phyloP scores from a whole-genome alignment of 2,888 invertebrate species.

The Cynaeus angustus region DNA sequence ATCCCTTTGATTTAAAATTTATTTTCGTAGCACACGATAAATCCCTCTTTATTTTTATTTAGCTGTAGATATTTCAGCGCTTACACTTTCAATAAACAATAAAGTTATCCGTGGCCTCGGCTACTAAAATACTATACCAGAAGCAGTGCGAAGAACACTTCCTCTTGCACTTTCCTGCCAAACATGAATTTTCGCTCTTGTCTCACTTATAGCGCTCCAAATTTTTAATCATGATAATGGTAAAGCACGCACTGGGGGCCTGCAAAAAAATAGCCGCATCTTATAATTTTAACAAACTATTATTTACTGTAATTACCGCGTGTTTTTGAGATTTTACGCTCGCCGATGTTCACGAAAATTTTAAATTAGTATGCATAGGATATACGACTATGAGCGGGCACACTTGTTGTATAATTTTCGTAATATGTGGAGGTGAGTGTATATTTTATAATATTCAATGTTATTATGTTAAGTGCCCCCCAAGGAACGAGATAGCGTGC shows the following conservation, averaged over 20 bases:
- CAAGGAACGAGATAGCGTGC: slow-evolving; percentile 18
- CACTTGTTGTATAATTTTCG: slow-evolving; percentile 33
- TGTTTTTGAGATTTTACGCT: slow-evolving; percentile 38
- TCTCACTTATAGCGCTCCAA: neutral
- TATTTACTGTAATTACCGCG: slow-evolving; percentile 24
- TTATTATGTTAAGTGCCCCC: slow-evolving; percentile 32
- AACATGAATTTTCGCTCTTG: neutral
- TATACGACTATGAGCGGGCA: slow-evolving; percentile 5
- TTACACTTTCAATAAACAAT: slow-evolving; percentile 38
- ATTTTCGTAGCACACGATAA: slow-evolving; percentile 20
- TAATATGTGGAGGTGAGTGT: slow-evolving; percentile 27
- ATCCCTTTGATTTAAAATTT: slow-evolving; percentile 27
- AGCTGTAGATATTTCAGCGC: slow-evolving; percentile 29
- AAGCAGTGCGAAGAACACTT: slow-evolving; percentile 20
- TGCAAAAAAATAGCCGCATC: slow-evolving; percentile 8
- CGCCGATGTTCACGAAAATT: slow-evolving; percentile 37
- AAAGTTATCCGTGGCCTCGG: slow-evolving; percentile 36
- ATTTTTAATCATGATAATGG: slow-evolving; percentile 25
- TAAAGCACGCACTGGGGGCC: slow-evolving; percentile 26
- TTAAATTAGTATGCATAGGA: slow-evolving; percentile 38
- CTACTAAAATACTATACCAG: slow-evolving; percentile 13
- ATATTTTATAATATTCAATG: slow-evolving; percentile 33
- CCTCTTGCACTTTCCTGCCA: slow-evolving; percentile 9
- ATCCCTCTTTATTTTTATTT: slow-evolving; percentile 32
- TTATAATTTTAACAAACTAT: slow-evolving; percentile 33